Conservation (phyloP, 2,113 vertebrate genomes). For the Serinus canaria region DNA sequence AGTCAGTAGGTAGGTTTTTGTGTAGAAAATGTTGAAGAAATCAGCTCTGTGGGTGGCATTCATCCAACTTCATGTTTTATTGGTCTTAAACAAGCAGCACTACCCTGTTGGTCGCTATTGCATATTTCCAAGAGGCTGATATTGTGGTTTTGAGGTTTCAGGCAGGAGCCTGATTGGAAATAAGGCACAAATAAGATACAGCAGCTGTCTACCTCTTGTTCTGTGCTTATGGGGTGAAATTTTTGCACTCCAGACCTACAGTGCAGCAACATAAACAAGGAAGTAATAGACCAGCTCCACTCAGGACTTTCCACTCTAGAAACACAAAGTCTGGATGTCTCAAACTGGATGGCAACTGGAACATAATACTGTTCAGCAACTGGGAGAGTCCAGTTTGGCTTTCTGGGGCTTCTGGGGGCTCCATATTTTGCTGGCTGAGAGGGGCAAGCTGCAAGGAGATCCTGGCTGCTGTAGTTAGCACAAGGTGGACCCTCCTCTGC, state of each 20-base stretch:
- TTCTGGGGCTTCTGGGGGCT: neutral
- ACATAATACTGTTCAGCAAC: neutral
- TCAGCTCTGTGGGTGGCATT: neutral
- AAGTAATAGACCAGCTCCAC: neutral
- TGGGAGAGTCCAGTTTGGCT: neutral
- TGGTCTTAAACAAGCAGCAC: neutral
- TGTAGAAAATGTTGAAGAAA: neutral
- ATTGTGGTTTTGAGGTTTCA: conserved; percentile 40
- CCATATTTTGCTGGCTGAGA: neutral
- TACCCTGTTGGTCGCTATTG: neutral
- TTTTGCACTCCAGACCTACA: neutral
- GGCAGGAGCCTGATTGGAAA: neutral
- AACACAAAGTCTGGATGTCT: neutral
- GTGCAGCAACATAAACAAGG: neutral
- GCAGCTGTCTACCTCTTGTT: neutral
- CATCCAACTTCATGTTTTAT: neutral
- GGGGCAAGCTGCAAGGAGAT: neutral
- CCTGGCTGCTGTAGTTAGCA: neutral
- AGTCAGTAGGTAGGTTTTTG: neutral
- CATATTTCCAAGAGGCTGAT: neutral
- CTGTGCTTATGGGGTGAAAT: neutral
- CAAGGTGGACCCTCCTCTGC: neutral
- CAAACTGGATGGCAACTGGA: neutral
- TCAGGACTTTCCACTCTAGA: neutral
- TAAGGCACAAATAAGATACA: conserved; percentile 6